Conservation (phyloP, 1,140 invertebrate genomes). For the Drosophila ercepeae region DNA sequence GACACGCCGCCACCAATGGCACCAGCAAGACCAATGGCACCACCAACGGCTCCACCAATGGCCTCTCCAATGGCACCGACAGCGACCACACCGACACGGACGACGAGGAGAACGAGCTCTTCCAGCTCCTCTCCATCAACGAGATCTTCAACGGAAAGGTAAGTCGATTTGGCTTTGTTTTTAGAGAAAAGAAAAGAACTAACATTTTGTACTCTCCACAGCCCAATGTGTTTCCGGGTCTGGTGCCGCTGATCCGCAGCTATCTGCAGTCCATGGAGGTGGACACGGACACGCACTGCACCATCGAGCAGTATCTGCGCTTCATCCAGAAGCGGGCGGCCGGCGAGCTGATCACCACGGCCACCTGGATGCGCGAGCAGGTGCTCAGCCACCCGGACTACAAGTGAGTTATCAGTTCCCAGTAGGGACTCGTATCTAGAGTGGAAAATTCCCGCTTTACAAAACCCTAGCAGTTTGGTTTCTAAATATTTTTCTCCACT, state of each 20-base stretch:
- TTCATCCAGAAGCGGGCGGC: constrained; percentile 96
- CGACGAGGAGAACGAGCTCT: constrained; percentile 72
- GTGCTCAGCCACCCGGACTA: constrained; percentile 95
- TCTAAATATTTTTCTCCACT: no score
- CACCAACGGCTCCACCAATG: constrained; percentile 13
- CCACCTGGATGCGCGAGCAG: constrained; percentile 96
- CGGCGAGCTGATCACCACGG: constrained; percentile 94
- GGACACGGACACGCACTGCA: constrained; percentile 98
- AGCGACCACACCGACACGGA: constrained; percentile 75
- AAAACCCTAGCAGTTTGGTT: no score
- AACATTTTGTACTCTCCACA: constrained; percentile 81
- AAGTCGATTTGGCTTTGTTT: no score
- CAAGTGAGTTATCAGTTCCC: constrained; percentile 87
- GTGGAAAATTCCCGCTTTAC: no score
- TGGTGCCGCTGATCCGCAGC: constrained; percentile 96
- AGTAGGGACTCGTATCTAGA: no score
- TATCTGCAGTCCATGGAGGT: constrained; percentile 97
- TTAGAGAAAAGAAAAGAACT: no score
- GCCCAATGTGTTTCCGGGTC: constrained; percentile 93
- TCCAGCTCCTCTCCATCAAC: constrained; percentile 91
- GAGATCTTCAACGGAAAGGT: constrained; percentile 99
- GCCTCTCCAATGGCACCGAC: constrained; percentile 49
- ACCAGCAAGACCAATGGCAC: constrained; percentile 13
- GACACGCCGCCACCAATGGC: constrained; percentile 54
- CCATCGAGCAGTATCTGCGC: constrained; percentile 97